A percentile compares a stretch with the other conserved stretches of the same genome.
phyloP scores from a whole-genome alignment of 2,888 invertebrate genomes.

The Sisyra nigra region DNA sequence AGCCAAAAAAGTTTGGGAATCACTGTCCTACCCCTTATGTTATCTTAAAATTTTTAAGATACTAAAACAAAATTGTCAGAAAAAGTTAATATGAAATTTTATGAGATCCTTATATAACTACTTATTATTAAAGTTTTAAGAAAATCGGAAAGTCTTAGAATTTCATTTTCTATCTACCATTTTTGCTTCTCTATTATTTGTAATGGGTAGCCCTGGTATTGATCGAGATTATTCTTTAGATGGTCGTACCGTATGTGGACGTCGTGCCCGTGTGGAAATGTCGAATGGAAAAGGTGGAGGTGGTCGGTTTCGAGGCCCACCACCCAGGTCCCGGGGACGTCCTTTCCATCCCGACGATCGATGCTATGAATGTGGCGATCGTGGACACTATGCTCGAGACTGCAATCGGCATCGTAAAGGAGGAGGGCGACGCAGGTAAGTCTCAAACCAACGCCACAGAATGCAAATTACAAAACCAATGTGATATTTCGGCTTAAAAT shows the following conservation, averaged over 20 bases:
- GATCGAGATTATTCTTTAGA: constrained; percentile 27
- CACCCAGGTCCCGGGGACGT: constrained; percentile 43
- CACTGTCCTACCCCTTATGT: too few species aligned
- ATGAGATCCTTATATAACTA: too few species aligned
- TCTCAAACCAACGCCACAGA: constrained; percentile 7
- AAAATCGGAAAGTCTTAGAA: too few species aligned
- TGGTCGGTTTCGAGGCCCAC: constrained; percentile 32
- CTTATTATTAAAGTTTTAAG: too few species aligned
- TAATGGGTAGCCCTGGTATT: neutral
- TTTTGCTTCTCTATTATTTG: too few species aligned
- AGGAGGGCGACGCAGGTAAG: constrained; percentile 32
- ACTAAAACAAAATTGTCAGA: too few species aligned
- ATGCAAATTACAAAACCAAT: constrained; percentile 6
- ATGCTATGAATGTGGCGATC: constrained; percentile 87
- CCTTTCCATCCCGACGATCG: constrained; percentile 82
- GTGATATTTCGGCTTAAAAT: constrained; percentile 3
- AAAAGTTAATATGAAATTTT: too few species aligned
- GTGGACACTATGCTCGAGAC: constrained; percentile 87
- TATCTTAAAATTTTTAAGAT: too few species aligned
- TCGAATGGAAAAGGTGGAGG: constrained; percentile 64
- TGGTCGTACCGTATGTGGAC: constrained; percentile 74
- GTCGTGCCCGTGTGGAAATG: constrained; percentile 79
- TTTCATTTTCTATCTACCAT: too few species aligned
- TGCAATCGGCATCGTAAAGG: constrained; percentile 53
- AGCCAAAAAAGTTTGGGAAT: too few species aligned